These are phyloP conservation scores for Caerostris extrusa DNA, from an alignment of 1,140 invertebrate genomes.

Conservation along the genomic window DNA sequence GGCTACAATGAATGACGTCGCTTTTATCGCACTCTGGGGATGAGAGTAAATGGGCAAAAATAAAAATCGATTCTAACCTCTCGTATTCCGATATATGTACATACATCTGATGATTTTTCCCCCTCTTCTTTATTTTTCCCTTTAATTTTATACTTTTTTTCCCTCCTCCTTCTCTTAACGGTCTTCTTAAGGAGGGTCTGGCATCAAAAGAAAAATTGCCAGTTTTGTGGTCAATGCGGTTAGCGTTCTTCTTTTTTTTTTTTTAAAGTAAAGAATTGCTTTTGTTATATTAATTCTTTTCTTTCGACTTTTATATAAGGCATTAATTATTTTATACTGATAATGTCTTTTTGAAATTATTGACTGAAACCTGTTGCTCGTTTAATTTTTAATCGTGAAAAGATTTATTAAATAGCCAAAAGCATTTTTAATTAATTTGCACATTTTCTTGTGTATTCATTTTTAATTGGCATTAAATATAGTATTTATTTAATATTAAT, in stretches of 20 bases:
- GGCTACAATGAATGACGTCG: slow-evolving; percentile 71
- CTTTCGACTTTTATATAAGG: too few species aligned
- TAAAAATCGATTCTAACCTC: slow-evolving; percentile 72
- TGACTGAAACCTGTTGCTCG: too few species aligned
- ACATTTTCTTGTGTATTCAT: too few species aligned
- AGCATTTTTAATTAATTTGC: too few species aligned
- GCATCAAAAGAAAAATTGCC: slow-evolving; percentile 18
- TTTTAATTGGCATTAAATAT: too few species aligned
- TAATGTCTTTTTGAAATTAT: too few species aligned
- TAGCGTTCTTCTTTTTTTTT: background rate
- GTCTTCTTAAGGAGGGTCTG: slow-evolving; percentile 8
- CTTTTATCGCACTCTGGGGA: slow-evolving; percentile 73
- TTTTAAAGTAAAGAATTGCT: background rate
- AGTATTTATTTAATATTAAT: too few species aligned
- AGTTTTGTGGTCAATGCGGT: background rate
- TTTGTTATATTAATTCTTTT: too few species aligned
- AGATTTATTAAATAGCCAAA: too few species aligned
- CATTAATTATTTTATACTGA: too few species aligned
- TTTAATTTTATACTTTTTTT: slow-evolving; percentile 35
- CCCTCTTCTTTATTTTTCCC: background rate
- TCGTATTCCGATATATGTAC: slow-evolving; percentile 76
- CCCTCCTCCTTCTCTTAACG: background rate
- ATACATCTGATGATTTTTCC: slow-evolving; percentile 49
- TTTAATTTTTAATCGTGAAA: too few species aligned
- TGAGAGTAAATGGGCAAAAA: slow-evolving; percentile 72